A percentile compares a stretch with the other conserved stretches of the same genome.
These are phyloP conservation scores for Antennarius maculatus DNA, from an alignment of 2,797 vertebrate species.

Conservation along the genomic window DNA sequence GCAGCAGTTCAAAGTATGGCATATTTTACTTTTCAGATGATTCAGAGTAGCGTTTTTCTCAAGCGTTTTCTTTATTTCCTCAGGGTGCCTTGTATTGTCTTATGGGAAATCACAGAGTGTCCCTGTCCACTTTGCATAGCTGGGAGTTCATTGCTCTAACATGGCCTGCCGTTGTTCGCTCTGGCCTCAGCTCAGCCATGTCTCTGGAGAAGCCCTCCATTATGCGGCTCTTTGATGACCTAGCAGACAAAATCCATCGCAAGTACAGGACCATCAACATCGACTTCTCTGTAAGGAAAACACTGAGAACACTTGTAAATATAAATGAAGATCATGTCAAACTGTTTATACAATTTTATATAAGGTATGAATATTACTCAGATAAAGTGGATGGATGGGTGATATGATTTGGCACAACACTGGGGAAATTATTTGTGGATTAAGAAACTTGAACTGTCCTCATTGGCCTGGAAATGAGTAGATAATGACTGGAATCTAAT, in stretches of 20 bases:
- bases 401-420: too few relatives aligned
- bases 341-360: too few relatives aligned
- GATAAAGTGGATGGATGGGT: too few relatives aligned
- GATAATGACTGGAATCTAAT: too few relatives aligned
- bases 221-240: constrained; percentile 95
- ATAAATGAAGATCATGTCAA: neutral
- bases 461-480: too few relatives aligned
- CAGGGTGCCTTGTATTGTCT: constrained; percentile 98
- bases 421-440: too few relatives aligned
- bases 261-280: constrained; percentile 96
- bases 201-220: constrained; percentile 97
- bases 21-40: constrained; percentile 2
- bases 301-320: neutral
- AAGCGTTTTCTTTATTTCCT: constrained; percentile 3
- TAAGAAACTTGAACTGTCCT: too few relatives aligned
- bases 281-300: constrained; percentile 89
- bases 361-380: too few relatives aligned
- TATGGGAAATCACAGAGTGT: constrained; percentile 93
- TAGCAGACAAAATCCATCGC: constrained; percentile 96
- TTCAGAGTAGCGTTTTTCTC: neutral
- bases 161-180: constrained; percentile 93
- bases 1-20: constrained; percentile 95
- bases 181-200: constrained; percentile 95
- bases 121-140: constrained; percentile 94
- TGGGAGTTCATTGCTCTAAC: constrained; percentile 96